These are phyloP conservation scores for Parazoanthus atlanticus DNA, from an alignment of 92 coral and sea anemone species.

Conservation along the genomic window DNA sequence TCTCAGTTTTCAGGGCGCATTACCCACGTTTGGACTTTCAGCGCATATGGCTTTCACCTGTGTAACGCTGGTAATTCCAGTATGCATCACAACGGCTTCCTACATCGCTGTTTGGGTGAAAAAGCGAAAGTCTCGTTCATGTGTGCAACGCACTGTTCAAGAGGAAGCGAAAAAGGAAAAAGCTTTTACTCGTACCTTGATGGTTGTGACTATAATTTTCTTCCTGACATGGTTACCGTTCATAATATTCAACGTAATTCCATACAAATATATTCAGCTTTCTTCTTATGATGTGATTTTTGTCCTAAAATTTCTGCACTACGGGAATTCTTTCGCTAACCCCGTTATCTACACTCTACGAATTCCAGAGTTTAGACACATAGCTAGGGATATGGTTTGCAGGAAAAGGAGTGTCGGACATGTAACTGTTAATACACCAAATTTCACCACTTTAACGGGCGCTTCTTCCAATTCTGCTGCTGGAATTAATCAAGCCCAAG, in stretches of 20 bases:
- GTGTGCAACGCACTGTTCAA: conserved; percentile 15
- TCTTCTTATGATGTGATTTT: conserved; percentile 28
- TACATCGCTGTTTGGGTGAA: conserved; percentile 73
- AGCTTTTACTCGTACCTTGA: conserved; percentile 64
- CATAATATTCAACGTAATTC: conserved; percentile 62
- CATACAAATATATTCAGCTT: background rate
- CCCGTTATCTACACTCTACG: conserved; percentile 80
- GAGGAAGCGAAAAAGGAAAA: conserved; percentile 43
- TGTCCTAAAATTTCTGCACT: conserved; percentile 68
- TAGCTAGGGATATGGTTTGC: conserved; percentile 7
- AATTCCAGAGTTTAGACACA: conserved; percentile 69
- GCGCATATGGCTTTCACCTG: conserved; percentile 62
- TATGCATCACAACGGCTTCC: conserved; percentile 47
- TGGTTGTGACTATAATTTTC: conserved; percentile 65
- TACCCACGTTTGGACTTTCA: conserved; percentile 20
- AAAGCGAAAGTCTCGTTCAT: conserved; percentile 42
- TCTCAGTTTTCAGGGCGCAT: conserved; percentile 35
- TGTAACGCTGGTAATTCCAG: conserved; percentile 53
- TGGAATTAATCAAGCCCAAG: background rate
- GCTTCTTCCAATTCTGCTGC: background rate
- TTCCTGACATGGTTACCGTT: conserved; percentile 81
- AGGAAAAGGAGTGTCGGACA: background rate
- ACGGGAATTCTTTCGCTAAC: conserved; percentile 74
- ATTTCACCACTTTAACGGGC: background rate
- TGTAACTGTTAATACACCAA: background rate